Base-by-base conservation (phyloP, 2,797 vertebrate species). In the Sibirionetta formosa region DNA sequence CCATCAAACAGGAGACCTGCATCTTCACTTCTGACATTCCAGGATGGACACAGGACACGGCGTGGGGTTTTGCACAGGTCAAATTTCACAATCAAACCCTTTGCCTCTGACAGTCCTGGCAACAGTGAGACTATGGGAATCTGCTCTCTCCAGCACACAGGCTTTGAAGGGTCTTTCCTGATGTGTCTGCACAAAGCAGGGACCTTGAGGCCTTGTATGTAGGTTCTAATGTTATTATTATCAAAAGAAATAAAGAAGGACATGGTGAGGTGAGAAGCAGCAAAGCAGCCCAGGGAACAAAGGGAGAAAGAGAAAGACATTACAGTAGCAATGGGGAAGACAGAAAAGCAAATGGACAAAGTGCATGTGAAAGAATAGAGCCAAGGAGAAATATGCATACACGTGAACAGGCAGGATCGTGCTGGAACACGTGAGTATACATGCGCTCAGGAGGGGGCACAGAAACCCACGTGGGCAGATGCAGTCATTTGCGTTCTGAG, bases 171-270 rank as follows among this genome's bases (percentile, higher is more conserved):
- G 93, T 56, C 93, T 77, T 94, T 90, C 91, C 91, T 76, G 87
- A 75, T 31, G 33, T 44, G 82, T 40, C 77, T 82, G 87, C 73
- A 96, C 91, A 95, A 90, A 95, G 91, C 82, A 76, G 86, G 40
- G 91, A 96, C 96, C 85, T 94, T 88, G 63, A 42, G 80, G 91
- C 48, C 88, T 91, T 53, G 69, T 60, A 50, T 13, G 51, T 26
- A 64, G 51, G 84, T 91, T 93, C 87, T 83, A 79, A 90, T 66
- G 92, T 89, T 92, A 72, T 77, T 82, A 85, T 88, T 93, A 94
- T 93, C 85, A 90, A 96, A 95, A 94, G 73, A 82, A 94, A 94
- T 91, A 91, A 95, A 96, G 77, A 94, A 73, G 91, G 85, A 92
- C 78, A 84, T 15, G 56, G 80, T 54, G 61, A 96, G 96, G 93